A percentile compares a stretch with the other conserved stretches of the same genome.
phyloP scores from a whole-genome alignment of 2,888 invertebrate genomes.

The Atethmia centrago region DNA sequence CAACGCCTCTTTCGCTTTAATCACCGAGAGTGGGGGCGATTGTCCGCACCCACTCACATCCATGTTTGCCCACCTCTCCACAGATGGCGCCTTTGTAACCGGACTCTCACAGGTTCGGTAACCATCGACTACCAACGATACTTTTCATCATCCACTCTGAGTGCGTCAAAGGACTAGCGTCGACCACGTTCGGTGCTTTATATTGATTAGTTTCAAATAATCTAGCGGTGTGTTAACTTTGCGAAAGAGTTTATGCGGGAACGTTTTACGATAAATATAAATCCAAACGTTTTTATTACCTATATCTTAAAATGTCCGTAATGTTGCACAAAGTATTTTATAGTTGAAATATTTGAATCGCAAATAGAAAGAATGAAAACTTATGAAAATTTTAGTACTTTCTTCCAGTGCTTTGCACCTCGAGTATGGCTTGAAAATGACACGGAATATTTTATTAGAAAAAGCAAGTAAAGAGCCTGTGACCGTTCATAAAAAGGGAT shows the following conservation, averaged over 20 bases:
- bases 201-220: conserved; percentile 70
- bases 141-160: conserved; percentile 82
- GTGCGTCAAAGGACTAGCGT: conserved; percentile 74
- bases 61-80: conserved; percentile 87
- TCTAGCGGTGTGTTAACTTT: conserved; percentile 18
- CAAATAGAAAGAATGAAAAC: conserved; percentile 64
- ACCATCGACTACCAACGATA: conserved; percentile 79
- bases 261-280: not conserved
- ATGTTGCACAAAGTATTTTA: not conserved
- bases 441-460: conserved; percentile 78
- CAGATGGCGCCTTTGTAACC: conserved; percentile 86
- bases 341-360: conserved; percentile 44
- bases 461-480: conserved; percentile 75
- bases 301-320: not conserved
- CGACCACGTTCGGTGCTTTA: conserved; percentile 64
- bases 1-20: conserved; percentile 89
- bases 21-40: conserved; percentile 88
- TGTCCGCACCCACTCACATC: conserved; percentile 84
- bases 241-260: conserved; percentile 1
- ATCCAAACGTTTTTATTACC: not conserved
- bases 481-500: conserved; percentile 85
- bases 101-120: conserved; percentile 79
- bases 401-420: conserved; percentile 73
- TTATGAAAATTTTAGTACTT: conserved; percentile 72
- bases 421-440: conserved; percentile 73